Evolutionary conservation across 1,140 invertebrate species (phyloP), one percentile per base, ranked within the genome.

Genomic region (Daktulosphaira vitifoliae): DNA sequence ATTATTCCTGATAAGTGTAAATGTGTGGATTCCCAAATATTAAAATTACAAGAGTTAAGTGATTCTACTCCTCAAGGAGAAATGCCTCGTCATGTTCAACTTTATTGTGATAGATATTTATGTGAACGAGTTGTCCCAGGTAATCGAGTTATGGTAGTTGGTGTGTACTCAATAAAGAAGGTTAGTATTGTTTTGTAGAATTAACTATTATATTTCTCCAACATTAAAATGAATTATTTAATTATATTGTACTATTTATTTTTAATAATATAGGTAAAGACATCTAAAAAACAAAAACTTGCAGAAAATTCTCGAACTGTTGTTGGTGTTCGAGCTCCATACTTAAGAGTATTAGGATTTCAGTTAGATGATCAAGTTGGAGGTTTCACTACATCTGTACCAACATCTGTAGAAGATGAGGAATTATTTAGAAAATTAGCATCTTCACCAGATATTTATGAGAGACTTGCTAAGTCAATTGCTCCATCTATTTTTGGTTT

Each of bases 21-120:
- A 69, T 99, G 96, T 76, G 89, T 98, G 4, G 96, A 99, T 78
- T 98, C 92, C 74, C 82, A 90, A 84, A 81, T 85, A 1, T 71
- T 90, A 0, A 99, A 98, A 76, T 75, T 99, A 11, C 96, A 99
- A 83, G 96, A 99, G 78, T 78, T 92, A 8, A 93, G 94, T 5
- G 96, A 99, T 76, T 88, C 87, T 68, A 90, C 99, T 66, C 97
- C 96, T 0, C 93, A 98, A 73, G 96, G 97, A 62, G 97, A 99
- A 81, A 92, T 99, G 82, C 96, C 97, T 0, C 81, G 97, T 7
- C 97, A 99, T 77, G 77, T 99, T 64, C 88, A 93, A 68, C 78
- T 99, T 0, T 99, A 95, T 75, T 92, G 89, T 72, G 96, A 99
- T 74, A 82, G 94, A 66, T 90, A 93, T 74, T 77, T 99, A 11